Evolutionary conservation across 2,888 invertebrate species (phyloP), one percentile per base, ranked within the genome.

Genomic region (Pocota personata): DNA sequence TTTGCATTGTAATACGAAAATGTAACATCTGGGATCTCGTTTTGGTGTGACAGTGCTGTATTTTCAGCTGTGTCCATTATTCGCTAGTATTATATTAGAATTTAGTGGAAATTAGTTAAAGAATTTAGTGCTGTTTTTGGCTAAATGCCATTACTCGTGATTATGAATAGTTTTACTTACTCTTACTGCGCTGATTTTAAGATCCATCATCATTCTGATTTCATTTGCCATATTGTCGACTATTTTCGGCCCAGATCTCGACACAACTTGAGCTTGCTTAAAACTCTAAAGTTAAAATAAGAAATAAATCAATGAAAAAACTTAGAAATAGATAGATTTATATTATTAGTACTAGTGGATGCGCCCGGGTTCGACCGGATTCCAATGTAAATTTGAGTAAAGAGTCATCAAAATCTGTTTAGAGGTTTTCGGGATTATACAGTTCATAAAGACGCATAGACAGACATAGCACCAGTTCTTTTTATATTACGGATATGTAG

Each of bases 1-100:
- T 96, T 96, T 79, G 96, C 95, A 90, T 95, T 95, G 89, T 94
- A 95, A 90, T 95, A 96, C 67, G 94, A 94, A 91, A 94, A 96
- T 89, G 94, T 94, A 55, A 91, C 90, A 89, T 95, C 94, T 16
- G 94, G 94, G 86, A 93, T 92, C 66, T 93, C 93, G 69, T 93
- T 93, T 88, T 94, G 93, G 89, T 94, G 94, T 19, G 94, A 94
- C 87, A 95, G 94, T 0, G 97, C 97, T 90, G 96, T 95, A 88
- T 96, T 95, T 91, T 98, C 97, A 0, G 97, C 97, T 6, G 96
- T 95, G 91, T 97, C 97, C 93, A 97, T 97, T 89, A 98, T 97
- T 89, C 97, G 94, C 96, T 96, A 90, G 0, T 16, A 40, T 40
- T 14, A 6, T 5, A 19, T 30, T 19, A 55, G 12, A 19, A 14